phyloP scores from a whole-genome alignment of 2,888 invertebrate genomes.

The Sericinus montela region DNA sequence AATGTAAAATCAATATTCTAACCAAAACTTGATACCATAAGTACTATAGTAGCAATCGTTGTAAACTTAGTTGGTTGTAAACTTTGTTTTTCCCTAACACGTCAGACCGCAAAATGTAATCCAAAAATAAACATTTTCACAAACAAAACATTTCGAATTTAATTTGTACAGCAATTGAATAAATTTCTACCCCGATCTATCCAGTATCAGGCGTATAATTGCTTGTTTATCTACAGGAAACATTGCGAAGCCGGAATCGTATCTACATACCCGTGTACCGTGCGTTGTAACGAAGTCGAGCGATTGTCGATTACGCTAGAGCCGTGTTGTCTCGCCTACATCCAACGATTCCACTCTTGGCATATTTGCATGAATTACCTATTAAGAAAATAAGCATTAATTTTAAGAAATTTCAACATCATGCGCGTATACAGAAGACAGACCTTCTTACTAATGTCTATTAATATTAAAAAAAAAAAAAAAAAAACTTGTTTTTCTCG shows the following conservation, averaged over 20 bases:
- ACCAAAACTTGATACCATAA: too few relatives aligned
- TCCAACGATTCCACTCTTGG: background rate
- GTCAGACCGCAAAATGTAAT: background rate
- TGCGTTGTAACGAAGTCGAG: background rate
- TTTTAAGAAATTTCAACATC: too few relatives aligned
- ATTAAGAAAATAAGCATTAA: background rate
- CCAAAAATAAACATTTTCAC: background rate
- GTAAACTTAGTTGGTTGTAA: too few relatives aligned
- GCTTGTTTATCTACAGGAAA: constrained; percentile 2
- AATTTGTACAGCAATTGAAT: background rate
- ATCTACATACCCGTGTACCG: constrained; percentile 1
- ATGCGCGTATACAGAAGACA: too few relatives aligned
- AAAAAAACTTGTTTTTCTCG: too few relatives aligned
- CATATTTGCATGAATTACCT: background rate
- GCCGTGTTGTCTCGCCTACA: constrained; percentile 11
- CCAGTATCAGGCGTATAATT: background rate
- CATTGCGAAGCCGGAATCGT: constrained; percentile 1
- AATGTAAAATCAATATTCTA: too few relatives aligned
- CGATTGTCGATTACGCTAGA: constrained; percentile 5
- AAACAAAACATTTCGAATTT: background rate
- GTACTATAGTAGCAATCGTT: too few relatives aligned
- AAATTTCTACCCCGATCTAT: background rate
- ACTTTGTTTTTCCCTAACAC: background rate
- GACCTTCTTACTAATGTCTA: too few relatives aligned
- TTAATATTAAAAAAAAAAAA: too few relatives aligned